A percentile compares a stretch with the other conserved stretches of the same genome.
Evolutionary conservation across 2,797 vertebrate species (phyloP).

Genomic region (Notolepis coatsorum): DNA sequence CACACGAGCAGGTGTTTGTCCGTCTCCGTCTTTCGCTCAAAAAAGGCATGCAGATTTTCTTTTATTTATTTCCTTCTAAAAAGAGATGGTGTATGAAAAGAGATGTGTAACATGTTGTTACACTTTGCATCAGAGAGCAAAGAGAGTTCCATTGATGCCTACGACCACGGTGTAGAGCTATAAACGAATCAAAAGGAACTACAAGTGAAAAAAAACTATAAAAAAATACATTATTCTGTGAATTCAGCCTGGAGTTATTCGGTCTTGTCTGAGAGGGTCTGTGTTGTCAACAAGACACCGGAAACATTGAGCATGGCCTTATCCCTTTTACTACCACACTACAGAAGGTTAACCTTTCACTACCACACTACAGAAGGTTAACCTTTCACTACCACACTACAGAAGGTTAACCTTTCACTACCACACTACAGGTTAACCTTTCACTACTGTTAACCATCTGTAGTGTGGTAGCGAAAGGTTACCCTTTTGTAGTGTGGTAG

Average conservation of each 20-base stretch:
- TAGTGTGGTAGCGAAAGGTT: no score
- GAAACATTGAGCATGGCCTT: not conserved
- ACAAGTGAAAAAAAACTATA: no score
- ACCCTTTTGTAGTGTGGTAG: no score
- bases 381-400: no score
- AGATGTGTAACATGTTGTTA: constrained; percentile 3
- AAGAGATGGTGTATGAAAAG: not conserved
- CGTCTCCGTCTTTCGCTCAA: not conserved
- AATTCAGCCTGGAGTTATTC: not conserved
- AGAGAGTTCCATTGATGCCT: not conserved
- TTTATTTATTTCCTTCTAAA: not conserved
- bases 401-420: no score
- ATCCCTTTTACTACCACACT: no score
- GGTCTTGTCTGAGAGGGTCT: not conserved
- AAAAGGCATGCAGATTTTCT: not conserved
- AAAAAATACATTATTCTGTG: no score
- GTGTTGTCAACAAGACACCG: not conserved
- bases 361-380: no score
- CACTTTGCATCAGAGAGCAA: constrained; percentile 13
- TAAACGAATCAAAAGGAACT: constrained; percentile 15
- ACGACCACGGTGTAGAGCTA: constrained; percentile 2
- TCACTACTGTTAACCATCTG: no score
- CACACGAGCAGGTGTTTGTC: constrained; percentile 35
- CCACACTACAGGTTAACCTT: no score
- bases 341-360: no score